phyloP scores from a whole-genome alignment of 2,113 vertebrate genomes.

The Numenius arquata region DNA sequence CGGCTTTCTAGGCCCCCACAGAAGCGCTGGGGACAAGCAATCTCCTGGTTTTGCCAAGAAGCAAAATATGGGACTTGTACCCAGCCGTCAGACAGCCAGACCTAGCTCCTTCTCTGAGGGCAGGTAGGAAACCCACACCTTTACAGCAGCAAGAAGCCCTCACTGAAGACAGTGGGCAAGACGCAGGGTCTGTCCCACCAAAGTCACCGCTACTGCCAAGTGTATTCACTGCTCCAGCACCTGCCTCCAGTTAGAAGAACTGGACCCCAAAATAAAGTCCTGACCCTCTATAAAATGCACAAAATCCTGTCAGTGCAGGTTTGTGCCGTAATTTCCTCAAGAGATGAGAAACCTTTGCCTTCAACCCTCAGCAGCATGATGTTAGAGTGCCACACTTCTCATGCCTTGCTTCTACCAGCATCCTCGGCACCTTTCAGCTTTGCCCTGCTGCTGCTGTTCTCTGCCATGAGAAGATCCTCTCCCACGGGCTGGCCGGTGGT shows the following conservation, averaged over 20 bases:
- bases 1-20: neutral
- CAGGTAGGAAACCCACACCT: neutral
- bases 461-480: neutral
- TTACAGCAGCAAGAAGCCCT: neutral
- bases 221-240: neutral
- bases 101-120: neutral
- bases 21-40: neutral
- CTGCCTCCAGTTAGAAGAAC: neutral
- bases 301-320: neutral
- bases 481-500: neutral
- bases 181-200: neutral
- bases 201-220: neutral
- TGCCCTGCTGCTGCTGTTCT: neutral
- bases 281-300: neutral
- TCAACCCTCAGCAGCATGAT: neutral
- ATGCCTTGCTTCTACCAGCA: neutral
- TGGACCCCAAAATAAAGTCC: neutral
- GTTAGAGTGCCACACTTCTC: neutral
- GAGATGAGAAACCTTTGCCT: neutral
- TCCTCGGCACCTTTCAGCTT: neutral
- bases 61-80: rapidly evolving
- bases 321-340: neutral
- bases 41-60: neutral
- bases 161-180: neutral
- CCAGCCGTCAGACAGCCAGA: neutral